phyloP scores from a whole-genome alignment of 2,888 invertebrate species.

The Cataglyphis rosenhaueri region DNA sequence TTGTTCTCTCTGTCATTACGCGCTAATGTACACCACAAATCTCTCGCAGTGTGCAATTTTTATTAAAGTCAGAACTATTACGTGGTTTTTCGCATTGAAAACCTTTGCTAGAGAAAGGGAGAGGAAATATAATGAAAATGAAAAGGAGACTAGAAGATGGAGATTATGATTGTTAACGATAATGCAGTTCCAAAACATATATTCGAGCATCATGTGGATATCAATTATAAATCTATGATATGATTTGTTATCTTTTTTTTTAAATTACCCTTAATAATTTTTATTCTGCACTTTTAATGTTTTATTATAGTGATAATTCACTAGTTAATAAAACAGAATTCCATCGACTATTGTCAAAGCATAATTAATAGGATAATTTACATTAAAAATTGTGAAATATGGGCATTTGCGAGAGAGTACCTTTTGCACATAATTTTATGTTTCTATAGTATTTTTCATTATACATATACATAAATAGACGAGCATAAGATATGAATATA shows the following conservation, averaged over 20 bases:
- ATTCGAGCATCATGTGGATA: background rate
- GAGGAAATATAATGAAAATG: background rate
- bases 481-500: background rate
- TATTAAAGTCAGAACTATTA: background rate
- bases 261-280: background rate
- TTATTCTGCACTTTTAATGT: background rate
- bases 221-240: background rate
- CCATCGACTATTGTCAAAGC: background rate
- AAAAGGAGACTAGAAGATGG: background rate
- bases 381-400: slow-evolving; percentile 24
- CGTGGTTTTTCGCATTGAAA: background rate
- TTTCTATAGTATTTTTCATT: background rate
- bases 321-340: background rate
- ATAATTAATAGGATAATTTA: slow-evolving; percentile 18
- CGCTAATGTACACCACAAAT: background rate
- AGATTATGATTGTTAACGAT: background rate
- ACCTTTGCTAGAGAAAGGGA: background rate
- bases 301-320: background rate
- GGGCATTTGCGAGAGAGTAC: background rate
- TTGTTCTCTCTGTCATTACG: background rate
- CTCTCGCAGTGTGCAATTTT: background rate
- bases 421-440: background rate
- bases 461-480: background rate
- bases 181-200: background rate
- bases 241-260: background rate